These are phyloP conservation scores for Mobula birostris DNA, from an alignment of 2,113 vertebrate genomes.

Conservation along the genomic window DNA sequence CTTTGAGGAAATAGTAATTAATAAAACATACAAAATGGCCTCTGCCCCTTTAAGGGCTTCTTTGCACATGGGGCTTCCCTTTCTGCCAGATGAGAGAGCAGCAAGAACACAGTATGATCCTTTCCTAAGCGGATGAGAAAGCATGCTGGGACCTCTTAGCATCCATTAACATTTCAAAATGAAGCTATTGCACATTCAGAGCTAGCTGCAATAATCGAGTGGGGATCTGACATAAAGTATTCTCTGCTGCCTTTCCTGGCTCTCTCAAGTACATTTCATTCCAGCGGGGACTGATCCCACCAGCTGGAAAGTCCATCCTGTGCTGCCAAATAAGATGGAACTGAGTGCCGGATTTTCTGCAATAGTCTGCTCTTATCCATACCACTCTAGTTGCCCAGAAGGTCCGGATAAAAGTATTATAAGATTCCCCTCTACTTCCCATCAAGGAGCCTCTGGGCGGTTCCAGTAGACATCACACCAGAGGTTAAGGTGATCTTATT, in stretches of 20 bases:
- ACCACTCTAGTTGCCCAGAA: background rate
- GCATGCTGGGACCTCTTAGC: slow-evolving; percentile 33
- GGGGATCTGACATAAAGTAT: slow-evolving; percentile 9
- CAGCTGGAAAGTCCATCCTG: slow-evolving; percentile 32
- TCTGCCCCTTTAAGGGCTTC: slow-evolving; percentile 26
- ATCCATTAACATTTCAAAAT: slow-evolving; percentile 35
- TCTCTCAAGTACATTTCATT: background rate
- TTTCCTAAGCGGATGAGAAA: slow-evolving; percentile 25
- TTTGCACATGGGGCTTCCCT: slow-evolving; percentile 23
- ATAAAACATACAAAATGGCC: slow-evolving; percentile 28
- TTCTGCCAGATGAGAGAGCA: slow-evolving; percentile 12
- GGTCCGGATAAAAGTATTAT: background rate
- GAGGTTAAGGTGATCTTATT: background rate
- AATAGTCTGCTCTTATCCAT: background rate
- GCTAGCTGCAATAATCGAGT: background rate
- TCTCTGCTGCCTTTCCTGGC: slow-evolving; percentile 29
- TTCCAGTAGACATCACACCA: background rate
- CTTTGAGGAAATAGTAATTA: background rate
- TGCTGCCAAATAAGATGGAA: background rate
- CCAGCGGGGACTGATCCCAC: slow-evolving; percentile 19
- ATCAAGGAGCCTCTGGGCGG: background rate
- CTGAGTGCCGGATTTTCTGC: background rate
- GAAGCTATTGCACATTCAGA: slow-evolving; percentile 22
- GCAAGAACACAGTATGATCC: slow-evolving; percentile 26
- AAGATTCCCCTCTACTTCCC: background rate